phyloP scores from a whole-genome alignment of 2,888 invertebrate species.

The Bruchidius siliquastri region DNA sequence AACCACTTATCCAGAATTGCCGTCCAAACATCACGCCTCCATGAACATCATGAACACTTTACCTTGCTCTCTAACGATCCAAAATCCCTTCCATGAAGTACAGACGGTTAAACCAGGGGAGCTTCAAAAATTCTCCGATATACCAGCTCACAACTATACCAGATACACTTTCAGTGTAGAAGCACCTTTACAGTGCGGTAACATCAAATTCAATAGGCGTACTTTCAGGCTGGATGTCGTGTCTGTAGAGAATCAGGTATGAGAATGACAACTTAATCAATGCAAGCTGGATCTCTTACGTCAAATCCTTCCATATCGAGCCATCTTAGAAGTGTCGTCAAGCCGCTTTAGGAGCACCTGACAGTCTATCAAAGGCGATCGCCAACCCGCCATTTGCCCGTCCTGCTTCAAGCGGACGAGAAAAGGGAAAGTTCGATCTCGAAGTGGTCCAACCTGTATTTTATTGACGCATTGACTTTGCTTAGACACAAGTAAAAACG shows the following conservation, averaged over 20 bases:
- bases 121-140: constrained; percentile 38
- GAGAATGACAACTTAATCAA: too few species aligned
- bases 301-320: too few species aligned
- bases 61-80: constrained; percentile 52
- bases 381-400: too few species aligned
- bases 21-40: constrained; percentile 46
- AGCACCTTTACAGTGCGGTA: constrained; percentile 39
- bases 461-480: too few species aligned
- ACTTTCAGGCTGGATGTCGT: constrained; percentile 29
- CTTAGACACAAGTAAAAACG: too few species aligned
- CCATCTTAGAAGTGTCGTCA: too few species aligned
- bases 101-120: constrained; percentile 35
- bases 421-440: too few species aligned
- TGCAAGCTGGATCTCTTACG: too few species aligned
- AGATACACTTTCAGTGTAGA: constrained; percentile 37
- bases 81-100: constrained; percentile 34
- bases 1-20: constrained; percentile 46
- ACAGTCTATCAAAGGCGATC: too few species aligned
- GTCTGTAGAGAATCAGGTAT: constrained; percentile 38
- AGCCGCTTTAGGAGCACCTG: too few species aligned
- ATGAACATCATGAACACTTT: constrained; percentile 61
- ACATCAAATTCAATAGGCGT: constrained; percentile 33
- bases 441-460: too few species aligned
- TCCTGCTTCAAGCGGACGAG: too few species aligned
- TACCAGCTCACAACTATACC: constrained; percentile 38